phyloP scores from a whole-genome alignment of 2,113 vertebrate species.

The Ammospiza caudacuta region DNA sequence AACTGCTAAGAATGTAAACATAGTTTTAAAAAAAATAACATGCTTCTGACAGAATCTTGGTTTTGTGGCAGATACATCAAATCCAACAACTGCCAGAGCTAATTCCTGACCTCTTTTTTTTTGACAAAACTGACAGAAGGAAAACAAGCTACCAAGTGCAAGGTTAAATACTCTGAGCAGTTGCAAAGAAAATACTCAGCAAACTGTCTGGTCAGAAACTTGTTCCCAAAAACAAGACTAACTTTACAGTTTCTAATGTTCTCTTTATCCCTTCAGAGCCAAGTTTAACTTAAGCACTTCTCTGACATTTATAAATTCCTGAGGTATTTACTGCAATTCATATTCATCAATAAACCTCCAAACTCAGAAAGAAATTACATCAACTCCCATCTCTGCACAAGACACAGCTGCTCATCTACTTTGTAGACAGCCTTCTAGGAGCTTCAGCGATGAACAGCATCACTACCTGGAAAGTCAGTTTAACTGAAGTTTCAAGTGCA shows the following conservation, averaged over 20 bases:
- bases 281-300: background rate
- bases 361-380: background rate
- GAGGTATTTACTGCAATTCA: background rate
- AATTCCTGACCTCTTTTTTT: background rate
- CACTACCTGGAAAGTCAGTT: background rate
- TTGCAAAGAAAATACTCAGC: background rate
- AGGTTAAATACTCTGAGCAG: background rate
- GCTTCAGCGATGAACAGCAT: background rate
- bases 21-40: background rate
- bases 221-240: background rate
- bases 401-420: background rate
- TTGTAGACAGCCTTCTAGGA: background rate
- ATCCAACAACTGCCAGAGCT: background rate
- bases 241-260: background rate
- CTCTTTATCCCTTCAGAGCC: background rate
- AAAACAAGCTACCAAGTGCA: background rate
- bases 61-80: background rate
- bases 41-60: background rate
- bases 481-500: background rate
- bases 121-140: background rate
- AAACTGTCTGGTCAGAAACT: background rate
- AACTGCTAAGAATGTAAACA: background rate
- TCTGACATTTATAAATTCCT: background rate
- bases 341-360: background rate
- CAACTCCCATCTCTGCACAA: background rate